Conservation (phyloP, 2,113 vertebrate species). For the Clarias gariepinus region DNA sequence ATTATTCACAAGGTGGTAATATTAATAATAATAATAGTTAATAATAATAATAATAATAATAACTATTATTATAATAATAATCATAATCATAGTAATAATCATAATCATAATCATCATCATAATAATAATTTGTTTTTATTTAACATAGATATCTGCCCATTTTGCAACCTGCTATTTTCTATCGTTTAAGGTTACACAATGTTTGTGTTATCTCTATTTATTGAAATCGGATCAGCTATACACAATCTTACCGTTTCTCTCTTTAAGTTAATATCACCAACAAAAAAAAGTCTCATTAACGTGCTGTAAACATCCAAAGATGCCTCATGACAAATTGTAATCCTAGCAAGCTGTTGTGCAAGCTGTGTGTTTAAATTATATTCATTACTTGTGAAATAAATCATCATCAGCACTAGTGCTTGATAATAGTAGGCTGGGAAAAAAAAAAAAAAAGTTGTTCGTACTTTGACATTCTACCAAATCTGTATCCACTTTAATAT, state of each 20-base stretch:
- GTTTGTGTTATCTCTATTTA: neutral
- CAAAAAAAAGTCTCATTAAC: neutral
- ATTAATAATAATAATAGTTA: neutral
- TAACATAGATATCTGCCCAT: neutral
- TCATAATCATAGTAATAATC: too few relatives aligned
- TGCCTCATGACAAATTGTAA: neutral
- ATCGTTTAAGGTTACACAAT: neutral
- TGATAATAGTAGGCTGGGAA: neutral
- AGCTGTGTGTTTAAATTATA: constrained; percentile 11
- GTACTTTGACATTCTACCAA: neutral
- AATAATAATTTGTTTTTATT: too few relatives aligned
- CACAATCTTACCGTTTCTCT: neutral
- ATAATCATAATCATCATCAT: too few relatives aligned
- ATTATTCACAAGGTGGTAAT: neutral
- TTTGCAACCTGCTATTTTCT: neutral
- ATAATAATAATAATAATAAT: too few relatives aligned
- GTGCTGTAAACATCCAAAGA: neutral
- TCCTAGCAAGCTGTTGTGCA: constrained; percentile 5
- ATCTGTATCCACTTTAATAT: constrained; percentile 25
- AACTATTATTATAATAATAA: neutral
- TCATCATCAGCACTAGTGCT: neutral
- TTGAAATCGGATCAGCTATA: neutral
- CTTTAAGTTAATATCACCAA: neutral
- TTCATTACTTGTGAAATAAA: neutral
- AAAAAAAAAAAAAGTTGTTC: neutral